These are phyloP conservation scores for Ciconia boyciana DNA, from an alignment of 2,113 vertebrate genomes.

Conservation along the genomic window DNA sequence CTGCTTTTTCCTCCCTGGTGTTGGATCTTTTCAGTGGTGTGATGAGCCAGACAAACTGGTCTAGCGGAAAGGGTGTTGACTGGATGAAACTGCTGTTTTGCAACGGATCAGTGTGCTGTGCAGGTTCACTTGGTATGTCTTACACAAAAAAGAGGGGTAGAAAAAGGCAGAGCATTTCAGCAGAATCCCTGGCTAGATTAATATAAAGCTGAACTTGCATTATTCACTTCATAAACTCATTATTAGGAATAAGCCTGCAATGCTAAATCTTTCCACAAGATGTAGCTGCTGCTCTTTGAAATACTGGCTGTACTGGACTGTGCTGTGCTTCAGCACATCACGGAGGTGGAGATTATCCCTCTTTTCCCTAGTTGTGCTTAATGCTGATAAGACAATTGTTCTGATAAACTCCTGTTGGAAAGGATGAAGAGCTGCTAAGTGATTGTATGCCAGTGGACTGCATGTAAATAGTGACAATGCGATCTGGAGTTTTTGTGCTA, in stretches of 20 bases:
- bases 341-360: not conserved
- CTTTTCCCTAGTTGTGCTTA: not conserved
- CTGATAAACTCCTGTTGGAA: not conserved
- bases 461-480: not conserved
- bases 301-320: fast-evolving
- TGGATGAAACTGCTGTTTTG: not conserved
- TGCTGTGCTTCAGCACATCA: not conserved
- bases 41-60: not conserved
- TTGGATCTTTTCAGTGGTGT: not conserved
- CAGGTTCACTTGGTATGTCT: not conserved
- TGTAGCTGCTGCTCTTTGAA: conserved; percentile 21
- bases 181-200: not conserved
- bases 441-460: fast-evolving
- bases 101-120: not conserved
- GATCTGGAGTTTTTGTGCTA: not conserved
- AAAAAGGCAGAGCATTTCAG: not conserved
- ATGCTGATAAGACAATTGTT: not conserved
- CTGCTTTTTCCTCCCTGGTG: not conserved
- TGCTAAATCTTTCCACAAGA: not conserved
- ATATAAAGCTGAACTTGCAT: not conserved
- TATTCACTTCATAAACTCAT: fast-evolving
- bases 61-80: not conserved
- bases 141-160: not conserved
- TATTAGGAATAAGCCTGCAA: not conserved
- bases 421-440: not conserved